A percentile compares a stretch with the other conserved stretches of the same genome.
These are phyloP conservation scores for Etheostoma perlongum DNA, from an alignment of 2,797 vertebrate genomes.

Conservation along the genomic window DNA sequence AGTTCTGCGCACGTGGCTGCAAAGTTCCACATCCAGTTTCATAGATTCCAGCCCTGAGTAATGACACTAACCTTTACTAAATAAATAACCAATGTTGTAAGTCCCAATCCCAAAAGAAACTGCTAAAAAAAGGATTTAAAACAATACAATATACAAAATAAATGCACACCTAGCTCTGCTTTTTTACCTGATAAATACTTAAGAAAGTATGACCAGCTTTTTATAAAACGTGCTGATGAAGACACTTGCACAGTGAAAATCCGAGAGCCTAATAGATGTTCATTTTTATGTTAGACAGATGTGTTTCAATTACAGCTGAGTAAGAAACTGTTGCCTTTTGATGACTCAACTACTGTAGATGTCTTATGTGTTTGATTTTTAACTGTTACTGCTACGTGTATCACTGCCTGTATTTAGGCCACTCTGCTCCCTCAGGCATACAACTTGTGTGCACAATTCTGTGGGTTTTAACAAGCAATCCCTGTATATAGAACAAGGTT, in stretches of 20 bases:
- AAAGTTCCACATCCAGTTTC: slow-evolving; percentile 58
- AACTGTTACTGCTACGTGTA: slow-evolving; percentile 53
- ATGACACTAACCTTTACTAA: slow-evolving; percentile 45
- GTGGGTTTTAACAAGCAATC: slow-evolving; percentile 69
- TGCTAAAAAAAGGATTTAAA: slow-evolving; percentile 1
- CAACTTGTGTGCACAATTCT: slow-evolving; percentile 77
- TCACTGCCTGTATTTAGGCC: slow-evolving; percentile 82
- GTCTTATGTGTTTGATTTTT: slow-evolving; percentile 55
- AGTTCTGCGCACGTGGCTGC: slow-evolving; percentile 26
- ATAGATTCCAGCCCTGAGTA: slow-evolving; percentile 59
- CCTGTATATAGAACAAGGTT: slow-evolving; percentile 70
- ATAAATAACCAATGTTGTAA: slow-evolving; percentile 39
- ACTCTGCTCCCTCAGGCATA: slow-evolving; percentile 75
- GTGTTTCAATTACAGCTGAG: slow-evolving; percentile 4
- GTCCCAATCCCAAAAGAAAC: slow-evolving; percentile 1
- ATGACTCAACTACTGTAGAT: slow-evolving; percentile 57
- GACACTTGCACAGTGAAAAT: slow-evolving; percentile 3
- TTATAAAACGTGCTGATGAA: slow-evolving; percentile 6
- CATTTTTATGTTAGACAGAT: slow-evolving; percentile 4
- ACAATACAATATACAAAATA: neutral
- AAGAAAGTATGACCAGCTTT: slow-evolving; percentile 12
- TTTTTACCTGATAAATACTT: neutral
- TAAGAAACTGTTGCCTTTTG: slow-evolving; percentile 35
- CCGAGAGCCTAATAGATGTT: neutral
- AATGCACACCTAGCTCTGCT: neutral